phyloP scores from a whole-genome alignment of 2,888 invertebrate species.

The Hypena proboscidalis region DNA sequence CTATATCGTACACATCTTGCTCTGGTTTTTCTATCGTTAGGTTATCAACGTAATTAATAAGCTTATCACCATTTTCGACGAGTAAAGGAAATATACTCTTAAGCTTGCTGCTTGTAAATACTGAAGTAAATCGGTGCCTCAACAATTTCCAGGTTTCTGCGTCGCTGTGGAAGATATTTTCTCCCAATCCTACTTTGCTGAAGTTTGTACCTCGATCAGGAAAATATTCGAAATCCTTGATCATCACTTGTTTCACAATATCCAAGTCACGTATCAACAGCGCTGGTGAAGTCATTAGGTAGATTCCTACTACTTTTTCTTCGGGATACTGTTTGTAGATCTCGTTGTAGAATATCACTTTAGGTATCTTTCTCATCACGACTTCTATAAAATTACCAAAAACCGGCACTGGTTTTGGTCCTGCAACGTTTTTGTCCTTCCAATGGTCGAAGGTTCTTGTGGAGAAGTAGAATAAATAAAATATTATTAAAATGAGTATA shows the following conservation, averaged over 20 bases:
- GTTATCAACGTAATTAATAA: slow-evolving; percentile 47
- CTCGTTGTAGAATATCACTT: slow-evolving; percentile 44
- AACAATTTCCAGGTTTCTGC: slow-evolving; percentile 51
- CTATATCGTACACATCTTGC: slow-evolving; percentile 37
- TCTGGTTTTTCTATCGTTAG: slow-evolving; percentile 26
- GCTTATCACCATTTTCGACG: slow-evolving; percentile 44
- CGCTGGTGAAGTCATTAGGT: slow-evolving; percentile 53
- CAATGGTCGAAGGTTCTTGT: slow-evolving; percentile 36
- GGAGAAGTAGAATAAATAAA: slow-evolving; percentile 26
- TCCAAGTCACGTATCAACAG: slow-evolving; percentile 60
- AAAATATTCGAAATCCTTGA: slow-evolving; percentile 61
- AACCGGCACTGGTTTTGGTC: slow-evolving; percentile 52
- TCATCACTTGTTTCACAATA: slow-evolving; percentile 55
- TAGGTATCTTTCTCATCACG: slow-evolving; percentile 41
- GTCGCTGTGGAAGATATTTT: slow-evolving; percentile 58
- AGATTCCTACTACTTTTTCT: slow-evolving; percentile 61
- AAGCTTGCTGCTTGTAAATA: slow-evolving; percentile 58
- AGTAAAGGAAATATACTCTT: slow-evolving; percentile 50
- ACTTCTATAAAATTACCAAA: slow-evolving; percentile 47
- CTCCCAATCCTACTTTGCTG: slow-evolving; percentile 51
- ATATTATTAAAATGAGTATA: slow-evolving; percentile 9
- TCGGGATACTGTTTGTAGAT: slow-evolving; percentile 58
- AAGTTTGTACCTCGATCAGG: slow-evolving; percentile 54
- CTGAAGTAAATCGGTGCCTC: slow-evolving; percentile 51
- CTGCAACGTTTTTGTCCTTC: slow-evolving; percentile 49